These are phyloP conservation scores for Lumbricus terrestris DNA, from an alignment of 2,888 invertebrate species.

Conservation along the genomic window DNA sequence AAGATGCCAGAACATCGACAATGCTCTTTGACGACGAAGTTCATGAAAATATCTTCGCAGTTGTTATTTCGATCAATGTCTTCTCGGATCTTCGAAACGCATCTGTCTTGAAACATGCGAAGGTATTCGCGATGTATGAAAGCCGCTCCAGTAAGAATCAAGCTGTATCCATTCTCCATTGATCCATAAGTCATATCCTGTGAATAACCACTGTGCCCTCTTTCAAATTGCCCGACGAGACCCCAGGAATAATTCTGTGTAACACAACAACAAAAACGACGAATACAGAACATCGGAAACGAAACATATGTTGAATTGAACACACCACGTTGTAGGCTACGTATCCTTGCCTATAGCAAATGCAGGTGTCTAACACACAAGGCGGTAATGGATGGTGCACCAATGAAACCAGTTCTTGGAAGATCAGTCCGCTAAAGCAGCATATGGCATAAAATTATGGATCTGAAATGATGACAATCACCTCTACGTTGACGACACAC, in stretches of 20 bases:
- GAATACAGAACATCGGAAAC: background rate
- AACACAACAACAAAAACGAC: background rate
- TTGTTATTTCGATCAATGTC: background rate
- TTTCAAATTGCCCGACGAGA: background rate
- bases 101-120: background rate
- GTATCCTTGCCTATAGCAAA: no score
- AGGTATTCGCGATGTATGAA: constrained; percentile 11
- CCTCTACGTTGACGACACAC: no score
- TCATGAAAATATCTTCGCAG: constrained; percentile 12
- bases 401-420: background rate
- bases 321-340: no score
- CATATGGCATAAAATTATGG: no score
- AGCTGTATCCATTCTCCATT: background rate
- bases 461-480: no score
- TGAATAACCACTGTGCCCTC: background rate
- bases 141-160: background rate
- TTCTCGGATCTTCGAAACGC: background rate
- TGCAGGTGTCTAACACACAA: no score
- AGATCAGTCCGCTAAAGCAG: no score
- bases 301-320: background rate
- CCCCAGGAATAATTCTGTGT: background rate
- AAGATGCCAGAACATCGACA: background rate
- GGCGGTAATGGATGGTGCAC: no score
- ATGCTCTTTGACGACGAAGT: background rate
- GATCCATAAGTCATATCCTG: background rate